These are phyloP conservation scores for Microcebus lehilahytsara DNA, from an alignment of 2,113 vertebrate species.

Conservation along the genomic window DNA sequence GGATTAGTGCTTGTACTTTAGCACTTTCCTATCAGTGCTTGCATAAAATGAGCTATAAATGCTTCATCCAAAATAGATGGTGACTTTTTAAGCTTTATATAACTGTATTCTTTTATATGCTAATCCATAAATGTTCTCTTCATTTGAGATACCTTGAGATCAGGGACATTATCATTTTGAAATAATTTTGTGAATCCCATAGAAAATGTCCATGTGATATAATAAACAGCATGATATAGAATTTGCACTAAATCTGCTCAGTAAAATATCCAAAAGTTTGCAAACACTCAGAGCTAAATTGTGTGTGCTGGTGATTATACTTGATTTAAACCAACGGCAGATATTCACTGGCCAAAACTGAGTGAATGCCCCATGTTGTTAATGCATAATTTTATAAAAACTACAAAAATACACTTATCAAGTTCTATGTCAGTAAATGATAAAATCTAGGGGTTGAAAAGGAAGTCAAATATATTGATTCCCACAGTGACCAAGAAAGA, in stretches of 20 bases:
- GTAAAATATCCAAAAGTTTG: background rate
- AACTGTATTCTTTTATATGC: conserved; percentile 16
- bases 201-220: background rate
- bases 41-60: conserved; percentile 52
- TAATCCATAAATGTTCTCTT: conserved; percentile 49
- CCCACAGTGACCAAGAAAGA: background rate
- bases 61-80: conserved; percentile 39
- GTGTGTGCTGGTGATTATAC: background rate
- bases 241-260: background rate
- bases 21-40: conserved; percentile 15
- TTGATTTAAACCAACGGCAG: background rate
- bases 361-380: background rate
- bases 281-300: background rate
- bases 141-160: conserved; percentile 36
- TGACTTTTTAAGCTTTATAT: conserved; percentile 16
- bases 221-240: conserved; percentile 14
- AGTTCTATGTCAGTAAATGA: background rate
- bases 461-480: background rate
- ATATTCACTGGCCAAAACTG: background rate
- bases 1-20: conserved; percentile 5
- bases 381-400: background rate
- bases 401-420: background rate
- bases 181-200: conserved; percentile 33
- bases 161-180: conserved; percentile 49
- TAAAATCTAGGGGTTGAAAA: background rate